Evolutionary conservation across 2,113 vertebrate species (phyloP), one percentile per base, ranked within the genome.

Genomic region (Theristicus caerulescens): DNA sequence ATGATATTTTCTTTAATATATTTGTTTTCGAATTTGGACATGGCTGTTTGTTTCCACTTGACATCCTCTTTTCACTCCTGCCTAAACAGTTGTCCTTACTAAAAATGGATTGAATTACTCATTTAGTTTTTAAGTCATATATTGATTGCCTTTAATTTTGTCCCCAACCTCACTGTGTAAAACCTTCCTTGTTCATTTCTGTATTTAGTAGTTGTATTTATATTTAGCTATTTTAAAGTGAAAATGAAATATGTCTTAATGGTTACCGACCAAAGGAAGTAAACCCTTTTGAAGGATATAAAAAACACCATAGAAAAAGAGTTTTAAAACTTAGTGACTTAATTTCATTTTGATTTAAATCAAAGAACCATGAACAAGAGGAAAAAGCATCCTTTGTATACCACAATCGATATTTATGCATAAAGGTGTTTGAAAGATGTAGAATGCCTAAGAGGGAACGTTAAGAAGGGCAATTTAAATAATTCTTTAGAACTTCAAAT

Each of bases 401-500:
- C 42, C 27, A 32, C 13, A 31, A n/a, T 46, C 1, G 1, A 32
- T 91, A 85, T 88, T 90, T 80, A 69, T 72, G 18, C 61, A 62
- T 72, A 38, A 77, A 96, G 83, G 88, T 96, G 27, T 82, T 92
- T 49, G 36, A 72, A 85, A 74, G 83, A 65, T 79, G 44, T 70
- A 52, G 83, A 70, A 91, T 76, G 31, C 77, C 36, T 82, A 74
- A 69, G 69, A 84, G 49, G 27, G 36, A 92, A 86, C 44, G 76
- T 85, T 61, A 57, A 88, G 82, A 88, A 79, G 13, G 19, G 4
- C 54, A 70, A 34, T 94, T 89, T 73, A 87, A 95, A 42, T 72
- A 87, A 79, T 42, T 85, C 66, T 69, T 87, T 49, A 80, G 62
- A 95, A 89, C 65, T 91, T 93, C 72, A 96, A 91, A 89, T 87